A percentile compares a stretch with the other conserved stretches of the same genome.
Conservation (phyloP, 2,797 vertebrate species). For the Micropoecilia bifurca region DNA sequence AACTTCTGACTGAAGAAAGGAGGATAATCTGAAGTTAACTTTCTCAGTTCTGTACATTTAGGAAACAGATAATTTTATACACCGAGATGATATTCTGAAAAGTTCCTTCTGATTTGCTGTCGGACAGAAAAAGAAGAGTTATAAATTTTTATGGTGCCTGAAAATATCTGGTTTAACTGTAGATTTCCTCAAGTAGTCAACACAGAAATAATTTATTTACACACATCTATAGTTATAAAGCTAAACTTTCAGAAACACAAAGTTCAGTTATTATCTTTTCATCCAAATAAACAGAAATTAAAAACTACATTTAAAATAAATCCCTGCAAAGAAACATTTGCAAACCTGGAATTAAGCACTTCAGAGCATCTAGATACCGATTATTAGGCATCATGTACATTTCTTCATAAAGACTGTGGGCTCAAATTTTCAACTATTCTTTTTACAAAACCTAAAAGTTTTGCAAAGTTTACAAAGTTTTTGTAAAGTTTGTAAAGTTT, state of each 20-base stretch:
- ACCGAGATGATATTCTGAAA: neutral
- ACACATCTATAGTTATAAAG: neutral
- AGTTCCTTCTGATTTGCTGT: neutral
- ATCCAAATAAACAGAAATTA: neutral
- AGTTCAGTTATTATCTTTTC: neutral
- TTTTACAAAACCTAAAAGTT: neutral
- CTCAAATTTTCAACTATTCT: neutral
- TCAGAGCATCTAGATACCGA: neutral
- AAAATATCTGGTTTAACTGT: neutral
- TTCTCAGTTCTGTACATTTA: neutral
- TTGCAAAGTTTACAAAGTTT: too few species aligned
- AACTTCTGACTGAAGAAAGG: neutral
- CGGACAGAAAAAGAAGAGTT: neutral
- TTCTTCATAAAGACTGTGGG: conserved; percentile 1
- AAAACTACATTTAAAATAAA: neutral
- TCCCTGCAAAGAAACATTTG: neutral
- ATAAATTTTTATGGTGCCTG: neutral
- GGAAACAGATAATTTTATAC: neutral
- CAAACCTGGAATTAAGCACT: neutral
- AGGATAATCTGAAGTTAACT: neutral
- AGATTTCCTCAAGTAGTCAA: neutral
- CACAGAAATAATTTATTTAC: neutral
- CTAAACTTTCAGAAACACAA: neutral
- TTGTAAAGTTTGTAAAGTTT: neutral
- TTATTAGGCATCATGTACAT: neutral